Base-by-base conservation (phyloP, 2,888 invertebrate species). In the Atherix ibis region DNA sequence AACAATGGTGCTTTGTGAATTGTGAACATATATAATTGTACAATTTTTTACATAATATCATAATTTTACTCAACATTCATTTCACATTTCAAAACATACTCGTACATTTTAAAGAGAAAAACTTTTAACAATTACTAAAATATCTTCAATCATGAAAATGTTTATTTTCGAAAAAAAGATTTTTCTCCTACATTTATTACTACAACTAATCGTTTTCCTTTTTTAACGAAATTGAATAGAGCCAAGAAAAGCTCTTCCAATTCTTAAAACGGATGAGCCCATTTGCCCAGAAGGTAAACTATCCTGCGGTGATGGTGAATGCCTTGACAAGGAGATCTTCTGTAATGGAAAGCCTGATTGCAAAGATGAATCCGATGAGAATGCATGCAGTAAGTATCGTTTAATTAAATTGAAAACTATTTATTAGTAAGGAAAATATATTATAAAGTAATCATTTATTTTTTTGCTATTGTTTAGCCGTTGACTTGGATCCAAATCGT, bases 311-410 rank as follows among this genome's bases (percentile, higher is more conserved):
- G 83, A 81, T 61, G 85, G 87, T 43, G 89, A 91, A 56, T 91
- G 91, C 63, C 72, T 91, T 39, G 87, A 88, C 47, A 87, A 81
- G 62, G 83, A 83, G 53, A 67, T 91, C 36, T 91, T 91, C 72
- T 91, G 91, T 63, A 88, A 91, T 54, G 89, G 85, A 52, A 84
- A 85, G 62, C 73, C 80, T 33, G 89, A 91, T 56, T 91, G 91
- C 66, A 81, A 84, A 53, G 91, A 91, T 55, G 89, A 88, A 56
- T 91, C 89, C 34, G 91, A 91, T 55, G 91, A 91, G 65, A 91
- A 91, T 51, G 84, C 89, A 45, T 91, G 91, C 71, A 79, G 89
- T 89, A 69, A 80, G 88, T 83, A 37, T 30, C 9, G 9, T 6
- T 14, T 2, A 15, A 14, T n/a, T n/a, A n/a, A n/a, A n/a, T n/a